A percentile compares a stretch with the other conserved stretches of the same genome.
These are phyloP conservation scores for Polymixis lichenea DNA, from an alignment of 2,888 invertebrate genomes.

Conservation along the genomic window DNA sequence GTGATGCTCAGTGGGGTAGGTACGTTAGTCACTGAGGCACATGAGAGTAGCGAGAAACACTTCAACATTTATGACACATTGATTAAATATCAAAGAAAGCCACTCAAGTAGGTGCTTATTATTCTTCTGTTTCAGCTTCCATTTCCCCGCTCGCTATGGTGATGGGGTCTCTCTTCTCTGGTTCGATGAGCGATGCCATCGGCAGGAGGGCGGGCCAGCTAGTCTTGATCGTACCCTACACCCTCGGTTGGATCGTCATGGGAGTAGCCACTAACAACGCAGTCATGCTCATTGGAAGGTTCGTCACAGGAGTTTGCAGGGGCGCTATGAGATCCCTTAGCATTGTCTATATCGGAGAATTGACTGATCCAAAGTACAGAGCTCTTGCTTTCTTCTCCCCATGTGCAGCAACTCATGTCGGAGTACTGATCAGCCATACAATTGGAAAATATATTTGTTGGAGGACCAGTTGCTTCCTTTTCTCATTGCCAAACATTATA, in stretches of 20 bases:
- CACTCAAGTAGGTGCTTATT: no score
- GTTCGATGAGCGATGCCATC: constrained; percentile 74
- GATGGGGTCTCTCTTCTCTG: constrained; percentile 74
- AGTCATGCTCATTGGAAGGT: constrained; percentile 73
- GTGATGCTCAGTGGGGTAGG: not conserved
- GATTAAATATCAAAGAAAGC: no score
- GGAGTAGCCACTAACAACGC: constrained; percentile 68
- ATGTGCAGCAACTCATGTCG: constrained; percentile 68
- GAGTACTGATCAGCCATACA: constrained; percentile 72
- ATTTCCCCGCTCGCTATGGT: constrained; percentile 69
- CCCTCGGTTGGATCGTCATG: constrained; percentile 75
- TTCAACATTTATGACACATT: no score
- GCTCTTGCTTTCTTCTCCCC: constrained; percentile 70
- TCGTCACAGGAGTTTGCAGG: constrained; percentile 72
- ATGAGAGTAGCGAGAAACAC: constrained; percentile 7
- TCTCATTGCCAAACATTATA: constrained; percentile 68
- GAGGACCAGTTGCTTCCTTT: constrained; percentile 72
- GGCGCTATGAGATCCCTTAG: constrained; percentile 73
- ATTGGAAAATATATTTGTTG: constrained; percentile 73
- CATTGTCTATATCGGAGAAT: constrained; percentile 77
- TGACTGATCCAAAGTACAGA: constrained; percentile 77
- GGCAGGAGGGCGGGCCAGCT: constrained; percentile 76
- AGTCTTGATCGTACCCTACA: constrained; percentile 69
- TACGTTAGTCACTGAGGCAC: not conserved
- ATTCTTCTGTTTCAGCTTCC: constrained; percentile 45